phyloP scores from a whole-genome alignment of 2,797 vertebrate genomes.

The Picus viridis region DNA sequence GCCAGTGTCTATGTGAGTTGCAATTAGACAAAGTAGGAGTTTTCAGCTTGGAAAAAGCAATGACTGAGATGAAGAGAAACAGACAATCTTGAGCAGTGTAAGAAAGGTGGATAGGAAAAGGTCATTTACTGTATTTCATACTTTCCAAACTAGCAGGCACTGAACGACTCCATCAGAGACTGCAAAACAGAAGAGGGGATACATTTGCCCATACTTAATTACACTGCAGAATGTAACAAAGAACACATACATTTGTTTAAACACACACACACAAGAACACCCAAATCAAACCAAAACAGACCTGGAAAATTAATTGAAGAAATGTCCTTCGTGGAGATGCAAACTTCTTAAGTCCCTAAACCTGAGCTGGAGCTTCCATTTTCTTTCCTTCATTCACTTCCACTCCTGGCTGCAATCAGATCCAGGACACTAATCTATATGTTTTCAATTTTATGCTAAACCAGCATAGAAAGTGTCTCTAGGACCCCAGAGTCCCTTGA shows the following conservation, averaged over 20 bases:
- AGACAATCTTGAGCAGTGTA: background rate
- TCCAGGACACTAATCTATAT: background rate
- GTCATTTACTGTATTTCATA: background rate
- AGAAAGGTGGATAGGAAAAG: background rate
- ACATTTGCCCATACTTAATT: background rate
- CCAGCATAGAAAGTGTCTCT: background rate
- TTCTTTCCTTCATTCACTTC: background rate
- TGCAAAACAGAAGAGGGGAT: background rate
- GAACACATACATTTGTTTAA: background rate
- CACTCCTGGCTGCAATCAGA: background rate
- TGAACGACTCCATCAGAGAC: background rate
- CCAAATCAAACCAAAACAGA: too few species aligned
- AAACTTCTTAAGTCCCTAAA: background rate
- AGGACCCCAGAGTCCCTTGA: background rate
- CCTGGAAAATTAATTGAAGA: background rate
- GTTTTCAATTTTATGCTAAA: background rate
- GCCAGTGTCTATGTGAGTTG: background rate
- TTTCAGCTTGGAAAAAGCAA: slow-evolving; percentile 1
- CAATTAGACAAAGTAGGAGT: background rate
- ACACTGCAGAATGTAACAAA: background rate
- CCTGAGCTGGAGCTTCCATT: fast-evolving
- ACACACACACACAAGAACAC: background rate
- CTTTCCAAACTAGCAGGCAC: background rate
- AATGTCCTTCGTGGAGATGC: background rate
- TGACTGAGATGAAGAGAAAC: background rate